These are phyloP conservation scores for Hyperopisus bebe DNA, from an alignment of 2,113 vertebrate species.

Conservation along the genomic window DNA sequence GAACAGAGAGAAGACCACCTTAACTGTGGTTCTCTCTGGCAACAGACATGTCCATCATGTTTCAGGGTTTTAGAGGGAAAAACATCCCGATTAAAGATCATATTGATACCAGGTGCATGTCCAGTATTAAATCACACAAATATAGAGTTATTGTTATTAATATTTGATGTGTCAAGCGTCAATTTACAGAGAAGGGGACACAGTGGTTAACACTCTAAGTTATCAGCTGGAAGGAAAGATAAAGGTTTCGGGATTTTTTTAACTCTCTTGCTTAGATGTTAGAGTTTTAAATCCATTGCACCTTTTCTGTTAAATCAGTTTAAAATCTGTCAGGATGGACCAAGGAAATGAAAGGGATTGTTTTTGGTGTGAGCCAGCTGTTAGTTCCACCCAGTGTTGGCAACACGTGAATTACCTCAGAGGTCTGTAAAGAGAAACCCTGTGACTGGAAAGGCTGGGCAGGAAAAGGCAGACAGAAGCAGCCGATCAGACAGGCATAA, in stretches of 20 bases:
- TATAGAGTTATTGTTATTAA: not conserved
- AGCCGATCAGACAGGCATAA: conserved; percentile 41
- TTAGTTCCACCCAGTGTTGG: conserved; percentile 57
- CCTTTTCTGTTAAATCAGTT: not conserved
- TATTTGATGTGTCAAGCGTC: not conserved
- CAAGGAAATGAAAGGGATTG: not conserved
- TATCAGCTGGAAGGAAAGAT: not conserved
- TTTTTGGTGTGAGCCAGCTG: conserved; percentile 39
- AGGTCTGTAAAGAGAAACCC: conserved; percentile 82
- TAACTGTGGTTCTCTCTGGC: not conserved
- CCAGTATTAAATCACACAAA: not conserved
- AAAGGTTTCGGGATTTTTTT: not conserved
- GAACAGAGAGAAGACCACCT: conserved; percentile 41
- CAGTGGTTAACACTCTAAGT: not conserved
- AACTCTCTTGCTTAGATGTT: conserved; percentile 3
- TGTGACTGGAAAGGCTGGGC: conserved; percentile 85
- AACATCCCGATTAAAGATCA: not conserved
- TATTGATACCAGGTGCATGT: not conserved
- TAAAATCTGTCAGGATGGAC: not conserved
- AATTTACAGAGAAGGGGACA: not conserved
- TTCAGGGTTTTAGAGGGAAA: not conserved
- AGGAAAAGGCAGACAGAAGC: conserved; percentile 77
- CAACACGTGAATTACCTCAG: conserved; percentile 77
- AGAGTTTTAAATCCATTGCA: not conserved
- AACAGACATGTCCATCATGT: not conserved